Base-by-base conservation (phyloP, 2,888 invertebrate species). In the Eupithecia insigniata region DNA sequence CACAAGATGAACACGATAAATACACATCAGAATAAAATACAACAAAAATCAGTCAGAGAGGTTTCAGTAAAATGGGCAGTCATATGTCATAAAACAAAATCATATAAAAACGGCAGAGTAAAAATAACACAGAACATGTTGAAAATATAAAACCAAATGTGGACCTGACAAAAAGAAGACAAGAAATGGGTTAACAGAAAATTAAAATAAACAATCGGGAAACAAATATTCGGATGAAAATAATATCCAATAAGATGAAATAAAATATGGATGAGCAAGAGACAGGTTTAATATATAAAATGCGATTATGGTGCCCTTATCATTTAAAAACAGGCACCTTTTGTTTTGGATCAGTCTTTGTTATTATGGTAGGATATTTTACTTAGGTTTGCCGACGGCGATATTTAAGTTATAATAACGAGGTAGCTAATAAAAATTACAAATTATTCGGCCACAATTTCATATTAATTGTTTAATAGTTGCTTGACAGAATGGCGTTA, bases 1-100 rank as follows among this genome's bases (percentile, higher is more conserved):
- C 86, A 90, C 86, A 88, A 78, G 81, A 87, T 85, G 87, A 84
- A 84, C 76, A 79, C 69, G 67, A 78, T 83, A 85, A 85, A 81
- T 84, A 82, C 82, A 86, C 79, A 78, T 82, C 77, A 82, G 82
- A 79, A 80, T 72, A 74, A 68, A 66, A 78, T 73, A 79, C 64
- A 79, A 78, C 78, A 76, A 70, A 81, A 80, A 82, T 36, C 18
- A 66, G 55, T 69, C 64, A 69, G 66, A 67, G 46, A 68, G 58
- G 61, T 66, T 67, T 73, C 74, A 72, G 65, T 69, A 60, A 67
- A 75, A 75, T 58, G 67, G 67, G 68, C 55, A 76, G 69, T 64
- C 30, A 34, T 62, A 61, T 32, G 65, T n/a, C 62, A 64, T 58
- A 67, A 36, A 64, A 16, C 16, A 55, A 46, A 39, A 61, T 3